Percentiles rank a stretch among this genome's conserved stretches.
Evolutionary conservation across 2,888 invertebrate species (phyloP).

Genomic region (Macrosiphum euphorbiae): DNA sequence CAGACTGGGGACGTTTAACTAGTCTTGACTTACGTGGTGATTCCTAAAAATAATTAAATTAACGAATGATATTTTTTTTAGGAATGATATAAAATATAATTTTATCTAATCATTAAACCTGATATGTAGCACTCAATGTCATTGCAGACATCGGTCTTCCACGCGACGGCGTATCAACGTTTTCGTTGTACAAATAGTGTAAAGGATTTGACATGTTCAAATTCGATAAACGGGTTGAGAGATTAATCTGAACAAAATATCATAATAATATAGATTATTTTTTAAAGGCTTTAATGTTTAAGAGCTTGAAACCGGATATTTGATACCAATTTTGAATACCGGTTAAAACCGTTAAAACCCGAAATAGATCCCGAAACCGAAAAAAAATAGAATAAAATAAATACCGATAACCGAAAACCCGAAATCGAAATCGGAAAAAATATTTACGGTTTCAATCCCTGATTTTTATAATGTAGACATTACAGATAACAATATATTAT

Average conservation of each 20-base stretch:
- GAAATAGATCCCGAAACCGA: too few relatives aligned
- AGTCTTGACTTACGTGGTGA: conserved; percentile 33
- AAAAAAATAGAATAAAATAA: too few relatives aligned
- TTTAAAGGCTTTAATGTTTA: too few relatives aligned
- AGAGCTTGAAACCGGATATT: too few relatives aligned
- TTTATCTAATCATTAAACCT: conserved; percentile 24
- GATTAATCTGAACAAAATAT: conserved; percentile 50
- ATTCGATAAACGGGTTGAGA: conserved; percentile 42
- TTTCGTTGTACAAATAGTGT: conserved; percentile 55
- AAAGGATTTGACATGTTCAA: conserved; percentile 53
- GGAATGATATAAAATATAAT: background rate
- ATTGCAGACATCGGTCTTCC: conserved; percentile 59
- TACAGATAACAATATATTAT: background rate
- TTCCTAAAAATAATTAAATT: conserved; percentile 29
- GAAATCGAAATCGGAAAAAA: too few relatives aligned
- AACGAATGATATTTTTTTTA: background rate
- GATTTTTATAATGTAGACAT: background rate
- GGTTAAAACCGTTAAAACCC: too few relatives aligned
- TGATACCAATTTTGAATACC: too few relatives aligned
- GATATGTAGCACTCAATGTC: conserved; percentile 42
- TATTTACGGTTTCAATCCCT: too few relatives aligned
- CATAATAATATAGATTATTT: background rate
- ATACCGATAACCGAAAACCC: too few relatives aligned
- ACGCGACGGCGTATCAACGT: background rate
- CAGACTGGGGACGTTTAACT: conserved; percentile 51